Conservation (phyloP, 2,113 vertebrate species). For the Oreochromis tanganicae region DNA sequence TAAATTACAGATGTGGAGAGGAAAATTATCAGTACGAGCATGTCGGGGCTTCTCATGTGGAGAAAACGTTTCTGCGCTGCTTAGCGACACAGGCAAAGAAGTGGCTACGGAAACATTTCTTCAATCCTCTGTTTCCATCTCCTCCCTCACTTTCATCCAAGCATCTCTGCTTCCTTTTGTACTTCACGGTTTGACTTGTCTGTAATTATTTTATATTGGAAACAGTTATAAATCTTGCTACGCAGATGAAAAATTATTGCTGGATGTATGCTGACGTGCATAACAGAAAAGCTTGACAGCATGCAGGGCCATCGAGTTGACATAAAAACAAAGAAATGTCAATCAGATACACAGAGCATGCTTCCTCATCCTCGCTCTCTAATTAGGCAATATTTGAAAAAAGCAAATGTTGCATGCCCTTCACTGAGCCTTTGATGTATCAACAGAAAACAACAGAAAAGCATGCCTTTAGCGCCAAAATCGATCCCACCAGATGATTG, state of each 20-base stretch:
- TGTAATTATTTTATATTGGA: conserved; percentile 42
- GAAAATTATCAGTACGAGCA: conserved; percentile 40
- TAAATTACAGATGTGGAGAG: conserved; percentile 47
- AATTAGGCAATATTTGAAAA: not conserved
- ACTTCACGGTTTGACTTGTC: not conserved
- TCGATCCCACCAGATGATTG: not conserved
- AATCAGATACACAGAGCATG: not conserved
- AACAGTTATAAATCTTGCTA: not conserved
- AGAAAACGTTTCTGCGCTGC: not conserved
- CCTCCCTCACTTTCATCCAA: not conserved
- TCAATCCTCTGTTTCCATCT: not conserved
- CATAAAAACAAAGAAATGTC: not conserved
- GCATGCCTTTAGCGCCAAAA: not conserved
- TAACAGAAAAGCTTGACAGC: not conserved
- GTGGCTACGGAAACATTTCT: not conserved
- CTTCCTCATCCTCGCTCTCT: not conserved
- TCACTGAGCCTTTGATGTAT: not conserved
- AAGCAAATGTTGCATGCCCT: not conserved
- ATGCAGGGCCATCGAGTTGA: not conserved
- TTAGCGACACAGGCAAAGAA: not conserved
- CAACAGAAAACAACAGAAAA: not conserved
- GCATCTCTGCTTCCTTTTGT: not conserved
- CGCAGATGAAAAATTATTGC: not conserved
- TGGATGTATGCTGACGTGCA: not conserved
- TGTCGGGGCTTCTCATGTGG: not conserved